Evolutionary conservation across 2,888 invertebrate species (phyloP).

Genomic region (Phyllotreta cruciferae): DNA sequence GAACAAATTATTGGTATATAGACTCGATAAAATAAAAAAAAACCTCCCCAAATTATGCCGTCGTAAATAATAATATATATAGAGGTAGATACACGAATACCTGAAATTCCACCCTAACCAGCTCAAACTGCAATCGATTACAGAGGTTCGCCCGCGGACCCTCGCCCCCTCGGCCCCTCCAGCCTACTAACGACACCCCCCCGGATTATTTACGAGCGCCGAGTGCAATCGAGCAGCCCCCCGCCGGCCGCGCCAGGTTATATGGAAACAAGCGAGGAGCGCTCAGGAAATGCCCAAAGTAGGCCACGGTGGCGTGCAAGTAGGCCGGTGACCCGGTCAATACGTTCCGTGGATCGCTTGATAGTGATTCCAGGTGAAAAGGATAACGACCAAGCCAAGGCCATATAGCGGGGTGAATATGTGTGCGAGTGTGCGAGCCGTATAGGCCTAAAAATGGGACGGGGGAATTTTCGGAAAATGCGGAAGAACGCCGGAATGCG

Average conservation of each 20-base stretch:
- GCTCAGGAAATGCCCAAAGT: constrained; percentile 38
- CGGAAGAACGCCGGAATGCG: background rate
- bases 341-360: constrained; percentile 30
- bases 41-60: no score
- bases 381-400: constrained; percentile 45
- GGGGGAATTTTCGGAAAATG: no score
- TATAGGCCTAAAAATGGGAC: constrained; percentile 13
- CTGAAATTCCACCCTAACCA: constrained; percentile 7
- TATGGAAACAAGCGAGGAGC: constrained; percentile 12
- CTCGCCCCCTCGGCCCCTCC: background rate
- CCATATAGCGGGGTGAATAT: constrained; percentile 22
- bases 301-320: constrained; percentile 45
- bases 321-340: constrained; percentile 50
- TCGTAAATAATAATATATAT: no score
- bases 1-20: no score
- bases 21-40: no score
- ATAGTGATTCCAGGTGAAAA: constrained; percentile 43
- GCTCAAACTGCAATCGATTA: constrained; percentile 16
- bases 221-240: background rate
- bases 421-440: constrained; percentile 11
- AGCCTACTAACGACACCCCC: background rate
- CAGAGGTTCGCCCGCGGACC: background rate
- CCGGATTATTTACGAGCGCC: constrained; percentile 13
- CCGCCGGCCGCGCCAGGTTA: background rate
- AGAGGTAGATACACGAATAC: no score